A percentile compares a stretch with the other conserved stretches of the same genome.
Evolutionary conservation across 2,888 invertebrate species (phyloP).

Genomic region (Agriopis marginaria): DNA sequence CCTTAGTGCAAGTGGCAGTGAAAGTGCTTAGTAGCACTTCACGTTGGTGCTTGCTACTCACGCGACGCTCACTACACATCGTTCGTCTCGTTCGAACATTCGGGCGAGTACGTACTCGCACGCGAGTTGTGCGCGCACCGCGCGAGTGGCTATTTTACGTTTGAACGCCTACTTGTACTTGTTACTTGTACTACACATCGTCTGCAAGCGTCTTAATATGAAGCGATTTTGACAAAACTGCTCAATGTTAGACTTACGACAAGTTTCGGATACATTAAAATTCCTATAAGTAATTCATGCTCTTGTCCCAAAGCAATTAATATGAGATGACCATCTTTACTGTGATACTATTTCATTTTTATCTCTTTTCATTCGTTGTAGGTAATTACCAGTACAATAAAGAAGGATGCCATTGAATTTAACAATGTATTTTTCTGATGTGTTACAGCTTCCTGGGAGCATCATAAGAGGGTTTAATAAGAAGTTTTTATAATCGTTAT

Average conservation of each 20-base stretch:
- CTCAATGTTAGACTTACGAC: too few relatives aligned
- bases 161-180: too few relatives aligned
- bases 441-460: conserved; percentile 32
- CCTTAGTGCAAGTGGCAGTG: too few relatives aligned
- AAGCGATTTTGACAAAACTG: too few relatives aligned
- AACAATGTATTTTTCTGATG: conserved; percentile 25
- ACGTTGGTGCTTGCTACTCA: too few relatives aligned
- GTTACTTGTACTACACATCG: too few relatives aligned
- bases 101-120: too few relatives aligned
- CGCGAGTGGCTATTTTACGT: too few relatives aligned
- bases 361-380: conserved; percentile 11
- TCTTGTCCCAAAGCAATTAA: background rate
- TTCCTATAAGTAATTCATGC: background rate
- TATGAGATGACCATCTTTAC: conserved; percentile 4
- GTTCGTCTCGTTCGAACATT: too few relatives aligned
- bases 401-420: conserved; percentile 4
- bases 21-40: too few relatives aligned
- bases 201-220: background rate
- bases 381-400: conserved; percentile 16
- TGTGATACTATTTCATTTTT: conserved; percentile 14
- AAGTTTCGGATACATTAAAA: background rate
- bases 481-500: conserved; percentile 48
- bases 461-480: conserved; percentile 22
- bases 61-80: too few relatives aligned
- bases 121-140: too few relatives aligned